Evolutionary conservation across 2,888 invertebrate species (phyloP).

Genomic region (Chirona hameri): DNA sequence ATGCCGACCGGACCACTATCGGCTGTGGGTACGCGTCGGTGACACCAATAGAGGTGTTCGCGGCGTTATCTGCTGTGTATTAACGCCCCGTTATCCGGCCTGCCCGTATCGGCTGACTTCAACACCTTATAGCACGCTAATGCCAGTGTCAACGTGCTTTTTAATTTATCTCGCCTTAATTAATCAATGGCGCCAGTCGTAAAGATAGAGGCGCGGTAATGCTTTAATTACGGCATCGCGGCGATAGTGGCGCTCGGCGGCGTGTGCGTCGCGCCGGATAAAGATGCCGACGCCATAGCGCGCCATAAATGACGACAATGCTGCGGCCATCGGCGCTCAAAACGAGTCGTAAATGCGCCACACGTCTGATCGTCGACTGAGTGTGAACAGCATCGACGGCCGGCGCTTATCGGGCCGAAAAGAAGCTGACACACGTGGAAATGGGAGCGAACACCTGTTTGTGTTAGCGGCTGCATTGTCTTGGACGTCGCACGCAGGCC

Average conservation of each 20-base stretch:
- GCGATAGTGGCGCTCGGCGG: background rate
- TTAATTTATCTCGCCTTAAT: background rate
- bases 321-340: background rate
- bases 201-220: constrained; percentile 4
- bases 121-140: constrained; percentile 1
- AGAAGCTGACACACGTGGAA: too few relatives aligned
- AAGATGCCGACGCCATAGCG: background rate
- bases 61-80: background rate
- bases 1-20: background rate
- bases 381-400: too few relatives aligned
- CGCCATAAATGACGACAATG: constrained; percentile 5
- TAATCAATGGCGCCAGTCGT: background rate
- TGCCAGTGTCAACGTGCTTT: constrained; percentile 8
- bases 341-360: background rate
- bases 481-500: too few relatives aligned
- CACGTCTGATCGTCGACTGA: too few relatives aligned
- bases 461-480: too few relatives aligned
- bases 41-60: background rate
- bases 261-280: background rate
- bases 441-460: too few relatives aligned
- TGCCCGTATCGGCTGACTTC: background rate
- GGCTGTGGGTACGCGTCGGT: background rate
- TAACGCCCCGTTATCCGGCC: background rate
- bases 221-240: background rate
- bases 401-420: too few relatives aligned